These are phyloP conservation scores for Myotis davidii DNA, from an alignment of 2,113 vertebrate species.

Conservation along the genomic window DNA sequence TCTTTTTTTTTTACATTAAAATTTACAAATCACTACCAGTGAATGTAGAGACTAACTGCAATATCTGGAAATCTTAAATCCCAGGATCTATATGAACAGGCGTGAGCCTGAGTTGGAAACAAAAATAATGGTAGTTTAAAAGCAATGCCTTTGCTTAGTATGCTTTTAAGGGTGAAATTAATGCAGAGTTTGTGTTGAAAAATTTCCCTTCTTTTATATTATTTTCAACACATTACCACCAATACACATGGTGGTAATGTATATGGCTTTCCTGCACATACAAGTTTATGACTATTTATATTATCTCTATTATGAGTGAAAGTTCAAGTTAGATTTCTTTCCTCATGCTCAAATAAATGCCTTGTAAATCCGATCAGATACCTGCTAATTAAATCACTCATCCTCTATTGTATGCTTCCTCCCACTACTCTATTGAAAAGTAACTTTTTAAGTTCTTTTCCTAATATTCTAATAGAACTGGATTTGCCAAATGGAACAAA, in stretches of 20 bases:
- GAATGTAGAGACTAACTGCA: background rate
- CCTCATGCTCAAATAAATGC: background rate
- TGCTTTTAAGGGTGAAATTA: background rate
- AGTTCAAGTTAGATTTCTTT: background rate
- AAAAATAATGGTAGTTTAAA: background rate
- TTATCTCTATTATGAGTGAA: background rate
- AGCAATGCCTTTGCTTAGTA: background rate
- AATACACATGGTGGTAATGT: background rate
- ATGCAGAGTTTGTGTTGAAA: background rate
- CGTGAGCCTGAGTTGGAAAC: background rate
- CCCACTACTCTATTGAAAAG: background rate
- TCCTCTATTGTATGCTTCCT: background rate
- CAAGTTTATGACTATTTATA: background rate
- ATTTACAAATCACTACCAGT: background rate
- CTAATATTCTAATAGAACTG: background rate
- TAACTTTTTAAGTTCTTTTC: background rate
- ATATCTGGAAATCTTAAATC: background rate
- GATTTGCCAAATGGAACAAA: background rate
- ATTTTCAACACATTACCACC: background rate
- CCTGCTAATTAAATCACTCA: background rate
- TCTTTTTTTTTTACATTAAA: background rate
- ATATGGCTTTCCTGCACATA: background rate
- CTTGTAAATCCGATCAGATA: background rate
- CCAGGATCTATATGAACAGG: background rate
- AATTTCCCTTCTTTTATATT: background rate